Percentiles rank a stretch among this genome's conserved stretches.
Conservation (phyloP, 2,113 vertebrate genomes). For the Clinocottus analis region DNA sequence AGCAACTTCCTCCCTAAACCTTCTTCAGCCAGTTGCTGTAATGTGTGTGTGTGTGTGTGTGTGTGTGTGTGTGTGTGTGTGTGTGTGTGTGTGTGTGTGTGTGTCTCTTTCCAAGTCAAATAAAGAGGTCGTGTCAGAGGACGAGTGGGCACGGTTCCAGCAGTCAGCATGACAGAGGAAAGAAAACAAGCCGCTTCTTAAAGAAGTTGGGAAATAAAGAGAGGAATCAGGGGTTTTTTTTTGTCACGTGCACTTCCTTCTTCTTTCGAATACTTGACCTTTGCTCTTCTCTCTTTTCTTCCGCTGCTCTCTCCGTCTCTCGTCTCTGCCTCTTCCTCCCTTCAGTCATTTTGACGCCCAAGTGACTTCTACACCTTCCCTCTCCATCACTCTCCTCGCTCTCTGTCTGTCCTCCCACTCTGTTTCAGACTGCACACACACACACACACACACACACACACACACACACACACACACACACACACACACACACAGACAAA, state of each 20-base stretch:
- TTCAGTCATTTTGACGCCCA: constrained; percentile 58
- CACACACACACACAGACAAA: constrained; percentile 18
- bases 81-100: constrained; percentile 4
- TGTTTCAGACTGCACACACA: constrained; percentile 12
- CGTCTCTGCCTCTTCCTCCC: constrained; percentile 47
- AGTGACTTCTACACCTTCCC: constrained; percentile 51
- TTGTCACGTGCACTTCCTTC: constrained; percentile 49
- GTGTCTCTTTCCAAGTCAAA: constrained; percentile 37
- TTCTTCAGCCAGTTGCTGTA: too few relatives aligned
- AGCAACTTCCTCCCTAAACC: too few relatives aligned
- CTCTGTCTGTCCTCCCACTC: constrained; percentile 28
- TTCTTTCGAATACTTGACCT: constrained; percentile 65
- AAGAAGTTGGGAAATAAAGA: constrained; percentile 47
- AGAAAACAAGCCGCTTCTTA: constrained; percentile 33
- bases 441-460: constrained; percentile 14
- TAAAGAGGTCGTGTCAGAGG: constrained; percentile 21
- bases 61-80: not conserved
- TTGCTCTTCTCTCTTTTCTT: constrained; percentile 47
- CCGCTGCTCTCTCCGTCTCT: constrained; percentile 19
- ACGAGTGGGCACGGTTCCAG: not conserved
- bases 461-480: constrained; percentile 1
- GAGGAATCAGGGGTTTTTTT: constrained; percentile 35
- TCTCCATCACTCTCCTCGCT: constrained; percentile 43
- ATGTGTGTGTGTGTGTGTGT: too few relatives aligned
- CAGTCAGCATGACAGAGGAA: constrained; percentile 19